phyloP scores from a whole-genome alignment of 2,888 invertebrate genomes.

The Mythimna lalbum region DNA sequence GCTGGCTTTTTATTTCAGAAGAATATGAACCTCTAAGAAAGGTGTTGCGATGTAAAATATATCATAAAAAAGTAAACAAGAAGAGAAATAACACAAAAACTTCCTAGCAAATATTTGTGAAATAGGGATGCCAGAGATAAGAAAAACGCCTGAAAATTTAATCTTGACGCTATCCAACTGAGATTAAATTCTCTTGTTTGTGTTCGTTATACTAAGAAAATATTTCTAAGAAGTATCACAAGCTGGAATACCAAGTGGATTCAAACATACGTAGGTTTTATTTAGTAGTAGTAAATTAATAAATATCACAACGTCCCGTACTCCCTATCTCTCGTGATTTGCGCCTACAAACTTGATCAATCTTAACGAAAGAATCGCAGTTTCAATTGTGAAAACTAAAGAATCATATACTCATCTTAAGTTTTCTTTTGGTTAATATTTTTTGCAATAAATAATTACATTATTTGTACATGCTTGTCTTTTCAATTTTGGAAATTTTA shows the following conservation, averaged over 20 bases:
- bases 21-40: neutral
- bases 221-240: neutral
- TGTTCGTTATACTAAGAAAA: slow-evolving; percentile 48
- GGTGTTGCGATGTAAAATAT: neutral
- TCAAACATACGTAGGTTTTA: neutral
- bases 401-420: neutral
- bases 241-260: neutral
- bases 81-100: slow-evolving; percentile 57
- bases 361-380: slow-evolving; percentile 17
- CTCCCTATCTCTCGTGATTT: neutral
- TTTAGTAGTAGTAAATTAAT: neutral
- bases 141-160: slow-evolving; percentile 75
- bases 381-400: slow-evolving; percentile 12
- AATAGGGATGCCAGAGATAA: slow-evolving; percentile 75
- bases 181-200: slow-evolving; percentile 76
- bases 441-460: no score
- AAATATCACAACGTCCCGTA: neutral
- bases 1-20: neutral
- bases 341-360: slow-evolving; percentile 14
- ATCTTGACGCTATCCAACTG: slow-evolving; percentile 73
- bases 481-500: neutral
- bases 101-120: slow-evolving; percentile 72
- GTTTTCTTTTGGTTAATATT: neutral
- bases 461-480: no score
- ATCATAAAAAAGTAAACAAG: slow-evolving; percentile 23